Evolutionary conservation across 2,888 invertebrate genomes (phyloP).

Genomic region (Amiota communis): DNA sequence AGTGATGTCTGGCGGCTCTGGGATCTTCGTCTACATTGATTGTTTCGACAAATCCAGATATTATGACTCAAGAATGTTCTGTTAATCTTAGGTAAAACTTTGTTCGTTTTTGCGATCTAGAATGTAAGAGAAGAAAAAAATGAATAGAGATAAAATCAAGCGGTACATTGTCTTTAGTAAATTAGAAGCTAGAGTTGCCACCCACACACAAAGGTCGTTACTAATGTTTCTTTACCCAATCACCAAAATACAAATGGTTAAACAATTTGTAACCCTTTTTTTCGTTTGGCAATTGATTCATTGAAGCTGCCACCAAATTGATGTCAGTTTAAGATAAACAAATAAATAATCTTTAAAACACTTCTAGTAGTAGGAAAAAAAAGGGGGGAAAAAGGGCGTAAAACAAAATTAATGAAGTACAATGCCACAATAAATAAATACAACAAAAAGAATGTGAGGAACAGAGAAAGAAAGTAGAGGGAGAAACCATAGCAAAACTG

Average conservation of each 20-base stretch:
- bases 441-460: not conserved
- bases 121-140: too few species aligned
- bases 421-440: slow-evolving; percentile 22
- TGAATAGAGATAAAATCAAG: too few species aligned
- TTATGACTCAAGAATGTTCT: too few species aligned
- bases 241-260: not conserved
- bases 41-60: too few species aligned
- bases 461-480: not conserved
- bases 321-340: slow-evolving; percentile 66
- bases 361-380: not conserved
- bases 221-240: too few species aligned
- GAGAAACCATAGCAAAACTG: not conserved
- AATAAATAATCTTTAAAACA: slow-evolving; percentile 54
- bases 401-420: slow-evolving; percentile 22
- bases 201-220: too few species aligned
- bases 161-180: not conserved
- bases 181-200: not conserved
- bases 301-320: slow-evolving; percentile 64
- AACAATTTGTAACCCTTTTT: slow-evolving; percentile 11
- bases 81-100: too few species aligned
- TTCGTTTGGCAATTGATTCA: slow-evolving; percentile 45
- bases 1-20: too few species aligned
- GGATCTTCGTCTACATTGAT: too few species aligned
- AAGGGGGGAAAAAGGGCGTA: not conserved
- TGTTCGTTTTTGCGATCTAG: too few species aligned